Conservation (phyloP, 2,888 invertebrate species). For the Atherix ibis region DNA sequence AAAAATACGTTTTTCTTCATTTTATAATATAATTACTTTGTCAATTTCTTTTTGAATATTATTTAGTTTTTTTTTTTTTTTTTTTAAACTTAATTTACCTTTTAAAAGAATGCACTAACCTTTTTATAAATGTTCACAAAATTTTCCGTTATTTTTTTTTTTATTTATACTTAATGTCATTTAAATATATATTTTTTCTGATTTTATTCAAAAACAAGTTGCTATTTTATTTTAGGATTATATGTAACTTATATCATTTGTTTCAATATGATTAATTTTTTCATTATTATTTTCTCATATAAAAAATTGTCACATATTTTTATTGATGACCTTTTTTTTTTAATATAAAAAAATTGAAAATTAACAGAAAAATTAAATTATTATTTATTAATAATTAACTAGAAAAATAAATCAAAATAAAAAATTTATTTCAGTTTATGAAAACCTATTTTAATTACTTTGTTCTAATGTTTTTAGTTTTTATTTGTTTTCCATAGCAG, state of each 20-base stretch:
- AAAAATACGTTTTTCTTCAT: too few relatives aligned
- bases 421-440: too few relatives aligned
- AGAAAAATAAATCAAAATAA: too few relatives aligned
- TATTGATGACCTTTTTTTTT: background rate
- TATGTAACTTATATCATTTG: conserved; percentile 9
- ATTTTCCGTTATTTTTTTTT: conserved; percentile 6
- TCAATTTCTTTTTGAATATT: conserved; percentile 1
- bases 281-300: too few relatives aligned
- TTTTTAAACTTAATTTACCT: conserved; percentile 10
- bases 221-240: conserved; percentile 7
- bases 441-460: too few relatives aligned
- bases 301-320: too few relatives aligned
- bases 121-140: conserved; percentile 22
- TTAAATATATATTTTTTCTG: conserved; percentile 11
- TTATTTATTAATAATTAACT: too few relatives aligned
- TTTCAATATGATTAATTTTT: too few relatives aligned
- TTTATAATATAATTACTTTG: too few relatives aligned
- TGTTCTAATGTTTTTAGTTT: too few relatives aligned
- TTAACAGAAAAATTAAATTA: too few relatives aligned
- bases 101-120: conserved; percentile 28
- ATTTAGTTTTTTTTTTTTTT: conserved; percentile 2
- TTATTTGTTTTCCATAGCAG: too few relatives aligned
- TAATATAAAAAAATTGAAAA: background rate
- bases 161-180: conserved; percentile 7
- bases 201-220: conserved; percentile 4